Conservation (phyloP, 2,888 invertebrate species). For the Lamproptera curius region DNA sequence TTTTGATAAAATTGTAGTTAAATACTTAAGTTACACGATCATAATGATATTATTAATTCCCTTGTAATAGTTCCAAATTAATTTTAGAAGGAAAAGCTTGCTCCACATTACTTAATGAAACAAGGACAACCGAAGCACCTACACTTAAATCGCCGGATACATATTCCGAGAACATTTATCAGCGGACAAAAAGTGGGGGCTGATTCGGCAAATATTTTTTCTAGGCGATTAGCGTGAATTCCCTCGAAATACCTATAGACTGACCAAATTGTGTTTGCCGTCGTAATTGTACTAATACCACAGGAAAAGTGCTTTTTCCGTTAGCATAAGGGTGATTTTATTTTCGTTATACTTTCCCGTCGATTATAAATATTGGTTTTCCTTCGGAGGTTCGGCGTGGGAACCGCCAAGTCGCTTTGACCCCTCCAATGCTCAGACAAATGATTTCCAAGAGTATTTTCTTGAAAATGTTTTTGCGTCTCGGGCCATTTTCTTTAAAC, state of each 20-base stretch:
- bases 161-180: constrained; percentile 68
- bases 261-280: constrained; percentile 31
- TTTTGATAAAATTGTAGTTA: too few species aligned
- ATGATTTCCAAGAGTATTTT: constrained; percentile 63
- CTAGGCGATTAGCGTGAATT: constrained; percentile 71
- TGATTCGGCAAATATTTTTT: constrained; percentile 74
- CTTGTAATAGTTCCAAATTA: background rate
- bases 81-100: constrained; percentile 14
- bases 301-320: constrained; percentile 15
- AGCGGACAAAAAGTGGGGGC: constrained; percentile 60
- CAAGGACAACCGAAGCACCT: constrained; percentile 40
- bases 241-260: constrained; percentile 62
- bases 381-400: constrained; percentile 58
- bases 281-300: background rate
- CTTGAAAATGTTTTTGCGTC: constrained; percentile 52
- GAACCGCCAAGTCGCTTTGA: constrained; percentile 67
- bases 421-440: constrained; percentile 70
- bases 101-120: constrained; percentile 50
- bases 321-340: constrained; percentile 31
- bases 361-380: constrained; percentile 24
- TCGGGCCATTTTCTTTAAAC: constrained; percentile 31
- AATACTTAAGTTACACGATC: too few species aligned
- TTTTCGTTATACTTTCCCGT: constrained; percentile 8
- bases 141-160: constrained; percentile 57
- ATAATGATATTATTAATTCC: too few species aligned